phyloP scores from a whole-genome alignment of 2,113 vertebrate species.

The Trogon melanurus region DNA sequence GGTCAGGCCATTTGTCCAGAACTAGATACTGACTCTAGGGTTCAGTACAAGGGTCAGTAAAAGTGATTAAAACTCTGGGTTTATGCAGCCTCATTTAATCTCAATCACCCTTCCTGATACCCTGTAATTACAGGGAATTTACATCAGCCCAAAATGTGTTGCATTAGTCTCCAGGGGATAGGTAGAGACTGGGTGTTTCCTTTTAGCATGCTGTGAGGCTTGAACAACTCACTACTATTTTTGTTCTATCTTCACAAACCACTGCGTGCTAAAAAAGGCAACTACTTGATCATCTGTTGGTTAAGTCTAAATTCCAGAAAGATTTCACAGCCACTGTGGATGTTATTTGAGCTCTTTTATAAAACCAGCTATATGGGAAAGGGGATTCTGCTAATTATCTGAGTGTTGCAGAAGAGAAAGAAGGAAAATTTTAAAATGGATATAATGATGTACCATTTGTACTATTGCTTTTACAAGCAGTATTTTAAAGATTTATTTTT shows the following conservation, averaged over 20 bases:
- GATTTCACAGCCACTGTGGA: background rate
- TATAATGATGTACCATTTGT: background rate
- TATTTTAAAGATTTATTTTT: background rate
- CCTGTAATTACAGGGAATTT: background rate
- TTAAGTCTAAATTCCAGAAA: background rate
- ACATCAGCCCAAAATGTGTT: background rate
- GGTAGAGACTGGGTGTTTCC: background rate
- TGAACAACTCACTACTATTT: background rate
- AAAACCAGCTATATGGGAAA: background rate
- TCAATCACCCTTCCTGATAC: background rate
- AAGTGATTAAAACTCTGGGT: background rate
- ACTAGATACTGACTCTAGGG: background rate
- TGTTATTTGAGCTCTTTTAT: background rate
- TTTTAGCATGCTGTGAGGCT: background rate
- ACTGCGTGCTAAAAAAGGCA: background rate
- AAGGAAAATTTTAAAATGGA: background rate
- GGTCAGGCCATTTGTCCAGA: background rate
- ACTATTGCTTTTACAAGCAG: background rate
- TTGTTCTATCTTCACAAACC: background rate
- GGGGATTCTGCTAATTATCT: background rate
- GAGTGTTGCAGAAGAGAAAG: background rate
- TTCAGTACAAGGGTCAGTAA: background rate
- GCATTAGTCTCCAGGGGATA: background rate
- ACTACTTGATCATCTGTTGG: background rate
- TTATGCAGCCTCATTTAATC: background rate